These are phyloP conservation scores for Antechinus stuartii DNA, from an alignment of 2,113 vertebrate genomes.

Conservation along the genomic window DNA sequence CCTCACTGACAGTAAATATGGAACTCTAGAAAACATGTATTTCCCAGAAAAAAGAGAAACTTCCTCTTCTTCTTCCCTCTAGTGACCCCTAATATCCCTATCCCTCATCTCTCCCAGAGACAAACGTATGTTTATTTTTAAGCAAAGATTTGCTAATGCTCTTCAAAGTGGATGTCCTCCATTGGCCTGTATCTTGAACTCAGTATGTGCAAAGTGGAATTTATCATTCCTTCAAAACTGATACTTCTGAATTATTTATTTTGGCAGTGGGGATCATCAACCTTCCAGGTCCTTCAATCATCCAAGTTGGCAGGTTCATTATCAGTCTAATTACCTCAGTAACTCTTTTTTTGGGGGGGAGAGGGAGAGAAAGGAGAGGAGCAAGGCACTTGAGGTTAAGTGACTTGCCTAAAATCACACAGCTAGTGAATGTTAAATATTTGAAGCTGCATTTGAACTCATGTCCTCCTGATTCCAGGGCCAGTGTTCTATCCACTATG, in stretches of 20 bases:
- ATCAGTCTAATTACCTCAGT: background rate
- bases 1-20: background rate
- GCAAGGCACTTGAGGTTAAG: too few species aligned
- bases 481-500: too few species aligned
- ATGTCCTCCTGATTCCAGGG: too few species aligned
- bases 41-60: background rate
- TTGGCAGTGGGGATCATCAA: background rate
- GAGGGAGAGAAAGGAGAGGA: too few species aligned
- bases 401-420: too few species aligned
- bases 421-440: too few species aligned
- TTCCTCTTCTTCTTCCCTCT: background rate
- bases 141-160: background rate
- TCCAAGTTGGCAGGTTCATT: background rate
- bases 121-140: background rate
- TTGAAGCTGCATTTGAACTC: too few species aligned
- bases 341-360: background rate
- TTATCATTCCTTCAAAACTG: background rate
- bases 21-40: conserved; percentile 10
- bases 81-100: background rate
- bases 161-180: background rate
- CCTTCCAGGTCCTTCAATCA: background rate
- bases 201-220: background rate
- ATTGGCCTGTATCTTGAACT: background rate
- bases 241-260: background rate
- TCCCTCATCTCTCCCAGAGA: background rate